Evolutionary conservation across 2,888 invertebrate genomes (phyloP), one percentile per base, ranked within the genome.

Genomic region (Bedellia somnulentella): DNA sequence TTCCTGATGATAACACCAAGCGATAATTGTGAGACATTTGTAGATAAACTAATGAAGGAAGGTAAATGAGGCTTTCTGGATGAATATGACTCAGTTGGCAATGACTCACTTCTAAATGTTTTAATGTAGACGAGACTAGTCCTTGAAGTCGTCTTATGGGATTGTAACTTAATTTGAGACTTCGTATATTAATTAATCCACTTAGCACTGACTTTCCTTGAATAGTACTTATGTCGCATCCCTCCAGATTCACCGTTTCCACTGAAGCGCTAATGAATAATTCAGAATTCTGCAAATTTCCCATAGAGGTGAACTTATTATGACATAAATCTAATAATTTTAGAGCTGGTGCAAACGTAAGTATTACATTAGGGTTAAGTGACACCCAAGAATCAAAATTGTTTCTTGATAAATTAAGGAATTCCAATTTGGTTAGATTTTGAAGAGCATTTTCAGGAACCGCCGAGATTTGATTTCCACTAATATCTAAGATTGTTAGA

Each of bases 381-480:
- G 75, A 71, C 2, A 61, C 41, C 84, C 85, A 82, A 29, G 73
- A 58, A 15, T 56, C 62, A 35, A 89, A 81, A 29, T 64, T 52
- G 47, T 89, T 89, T 33, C 64, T 73, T 14, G 82, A 80, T 37
- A 89, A 57, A 51, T 85, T 80, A 22, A 89, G 52, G 3, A 61
- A 59, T 44, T 81, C 71, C 17, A 89, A 59, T 13, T 76, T 59
- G 2, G 57, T 70, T 15, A 85, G 73, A 14, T 80, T 80, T 4
- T 57, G 38, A 3, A 85, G 52, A 30, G 78, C 63, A 41, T 66
- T 49, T 26, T 46, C 44, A 2, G 76, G 68, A 34, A 86, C 41
- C 27, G 56, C 55, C n/a, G 43, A 62, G 15, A 86, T 54, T 29
- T 57, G 55, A 46, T 86, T 86, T 21, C 57, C 60, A 35, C 70